Evolutionary conservation across 64 coral and sea anemone genomes (phyloP), one percentile per base, ranked within the genome.

Genomic region (Platygyra sinensis): DNA sequence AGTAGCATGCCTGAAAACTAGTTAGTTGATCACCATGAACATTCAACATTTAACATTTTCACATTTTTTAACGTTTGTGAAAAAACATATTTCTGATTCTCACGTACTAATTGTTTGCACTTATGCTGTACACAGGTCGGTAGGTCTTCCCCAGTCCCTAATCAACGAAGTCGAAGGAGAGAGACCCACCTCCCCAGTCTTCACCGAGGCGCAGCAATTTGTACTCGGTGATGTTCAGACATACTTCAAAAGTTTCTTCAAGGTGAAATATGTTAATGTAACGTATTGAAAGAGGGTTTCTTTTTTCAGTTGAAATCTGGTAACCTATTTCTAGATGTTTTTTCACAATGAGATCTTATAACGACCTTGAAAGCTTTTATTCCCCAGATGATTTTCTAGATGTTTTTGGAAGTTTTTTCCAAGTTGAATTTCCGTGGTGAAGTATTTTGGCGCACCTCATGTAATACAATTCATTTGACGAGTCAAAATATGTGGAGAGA

Each of bases 161-260:
- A 29, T 96, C 17, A 78, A 82, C 14, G 87, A 82, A 73, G 80
- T 96, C 14, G 83, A 96, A 52, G 84, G 69, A 28, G 95, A 96
- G 27, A 88, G 91, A 69, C 95, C 95, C 15, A 87, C 76, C 10
- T 91, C 95, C 4, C 95, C 95, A 62, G 50, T 94, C 24, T 79
- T 96, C 10, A 72, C 52, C 3, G 91, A 93, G 72, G 91, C 95
- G 7, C 95, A 96, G 52, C 91, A 96, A 62, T 88, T 91, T 38
- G 83, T 96, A 14, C 82, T 72, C 14, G 15, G 80, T 15, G 95
- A 96, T 61, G 83, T 96, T 2, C 88, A 91, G 73, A 55, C 76
- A 60, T 96, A 80, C 77, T 96, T 94, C 77, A 91, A 96, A 73
- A 91, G 59, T 67, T 96, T 94, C 33, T 96, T 88, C 36, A 96